Conservation (phyloP, 1,140 invertebrate genomes). For the Pseudomyrmex dendroicus region DNA sequence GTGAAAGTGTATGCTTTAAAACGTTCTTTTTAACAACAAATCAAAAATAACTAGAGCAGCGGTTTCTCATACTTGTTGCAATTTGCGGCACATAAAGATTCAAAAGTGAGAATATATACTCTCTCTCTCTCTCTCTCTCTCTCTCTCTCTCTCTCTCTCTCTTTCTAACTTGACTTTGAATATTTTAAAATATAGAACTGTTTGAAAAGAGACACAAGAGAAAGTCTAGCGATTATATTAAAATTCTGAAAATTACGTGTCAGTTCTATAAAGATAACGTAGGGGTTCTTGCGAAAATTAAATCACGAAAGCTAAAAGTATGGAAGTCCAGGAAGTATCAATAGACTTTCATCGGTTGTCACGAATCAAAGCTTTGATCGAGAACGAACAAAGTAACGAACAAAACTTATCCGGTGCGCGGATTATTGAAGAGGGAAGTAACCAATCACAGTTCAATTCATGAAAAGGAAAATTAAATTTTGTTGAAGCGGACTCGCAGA, state of each 20-base stretch:
- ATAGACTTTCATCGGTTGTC: conserved; percentile 60
- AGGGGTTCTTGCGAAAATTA: conserved; percentile 57
- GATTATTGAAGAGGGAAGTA: conserved; percentile 24
- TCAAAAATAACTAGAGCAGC: background rate
- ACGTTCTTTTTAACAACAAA: no score
- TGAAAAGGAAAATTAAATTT: conserved; percentile 73
- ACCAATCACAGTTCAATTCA: conserved; percentile 74
- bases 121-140: background rate
- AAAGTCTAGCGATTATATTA: conserved; percentile 16
- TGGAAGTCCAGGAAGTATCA: conserved; percentile 60
- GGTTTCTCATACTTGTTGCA: no score
- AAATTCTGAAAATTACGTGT: conserved; percentile 16
- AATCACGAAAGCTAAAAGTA: conserved; percentile 64
- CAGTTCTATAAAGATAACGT: conserved; percentile 28
- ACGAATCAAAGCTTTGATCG: conserved; percentile 58
- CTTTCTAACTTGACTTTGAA: no score
- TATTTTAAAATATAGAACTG: background rate
- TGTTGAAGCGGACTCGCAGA: conserved; percentile 38
- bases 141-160: background rate
- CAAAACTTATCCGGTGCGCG: conserved; percentile 54
- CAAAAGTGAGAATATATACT: no score
- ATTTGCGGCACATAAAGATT: no score
- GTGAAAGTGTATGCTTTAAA: background rate
- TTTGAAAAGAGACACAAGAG: background rate
- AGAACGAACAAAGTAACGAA: conserved; percentile 47